A percentile compares a stretch with the other conserved stretches of the same genome.
phyloP scores from a whole-genome alignment of 1,140 invertebrate species.

The Palaemon carinicauda region DNA sequence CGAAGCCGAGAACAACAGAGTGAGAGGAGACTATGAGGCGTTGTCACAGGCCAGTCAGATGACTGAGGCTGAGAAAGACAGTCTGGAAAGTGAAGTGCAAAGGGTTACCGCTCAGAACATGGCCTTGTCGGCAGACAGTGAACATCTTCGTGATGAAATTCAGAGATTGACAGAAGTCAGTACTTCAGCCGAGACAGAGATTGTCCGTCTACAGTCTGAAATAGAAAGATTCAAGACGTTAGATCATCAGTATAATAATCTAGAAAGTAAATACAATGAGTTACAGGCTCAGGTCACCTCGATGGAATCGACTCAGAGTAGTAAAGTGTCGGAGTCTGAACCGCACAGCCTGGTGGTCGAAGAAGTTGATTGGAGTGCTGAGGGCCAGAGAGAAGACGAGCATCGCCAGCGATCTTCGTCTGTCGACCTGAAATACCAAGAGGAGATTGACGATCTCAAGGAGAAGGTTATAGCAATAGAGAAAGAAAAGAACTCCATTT shows the following conservation, averaged over 20 bases:
- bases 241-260: constrained; percentile 37
- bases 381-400: constrained; percentile 54
- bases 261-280: constrained; percentile 43
- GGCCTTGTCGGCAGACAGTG: constrained; percentile 40
- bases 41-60: constrained; percentile 53
- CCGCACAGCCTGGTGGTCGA: constrained; percentile 28
- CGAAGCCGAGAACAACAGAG: constrained; percentile 49
- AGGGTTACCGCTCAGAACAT: constrained; percentile 42
- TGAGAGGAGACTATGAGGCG: constrained; percentile 46
- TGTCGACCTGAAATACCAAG: constrained; percentile 32
- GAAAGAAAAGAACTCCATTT: constrained; percentile 52
- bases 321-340: constrained; percentile 21
- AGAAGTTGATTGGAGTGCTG: constrained; percentile 58
- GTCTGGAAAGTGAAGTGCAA: constrained; percentile 53
- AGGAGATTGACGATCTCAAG: constrained; percentile 54
- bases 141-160: constrained; percentile 47
- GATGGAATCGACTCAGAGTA: background rate
- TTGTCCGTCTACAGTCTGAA: constrained; percentile 36
- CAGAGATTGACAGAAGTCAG: constrained; percentile 54
- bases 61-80: constrained; percentile 57
- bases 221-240: constrained; percentile 34
- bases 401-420: constrained; percentile 49
- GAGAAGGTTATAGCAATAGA: constrained; percentile 52
- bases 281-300: constrained; percentile 33
- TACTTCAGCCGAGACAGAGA: constrained; percentile 54